Evolutionary conservation across 2,888 invertebrate genomes (phyloP).

Genomic region (Drosophila monieri): DNA sequence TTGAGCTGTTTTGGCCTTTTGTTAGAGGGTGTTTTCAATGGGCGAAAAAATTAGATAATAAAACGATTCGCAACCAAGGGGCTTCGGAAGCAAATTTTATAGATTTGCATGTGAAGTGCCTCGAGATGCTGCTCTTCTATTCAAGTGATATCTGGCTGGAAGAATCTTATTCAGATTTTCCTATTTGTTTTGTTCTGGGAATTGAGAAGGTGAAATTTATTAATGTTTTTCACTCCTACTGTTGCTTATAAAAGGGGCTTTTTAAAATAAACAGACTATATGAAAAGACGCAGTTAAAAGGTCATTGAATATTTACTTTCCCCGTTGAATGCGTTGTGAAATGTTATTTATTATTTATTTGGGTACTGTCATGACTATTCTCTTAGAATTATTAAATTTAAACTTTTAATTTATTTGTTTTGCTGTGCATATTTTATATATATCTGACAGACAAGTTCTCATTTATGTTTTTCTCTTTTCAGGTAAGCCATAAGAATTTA

Average conservation of each 20-base stretch:
- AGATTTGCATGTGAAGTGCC: constrained; percentile 9
- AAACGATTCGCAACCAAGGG: constrained; percentile 1
- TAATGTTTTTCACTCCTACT: constrained; percentile 15
- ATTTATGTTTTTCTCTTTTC: constrained; percentile 25
- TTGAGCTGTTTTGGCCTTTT: constrained; percentile 59
- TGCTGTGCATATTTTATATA: neutral
- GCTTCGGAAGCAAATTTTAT: neutral
- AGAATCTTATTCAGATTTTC: no score
- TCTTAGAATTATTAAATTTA: constrained; percentile 2
- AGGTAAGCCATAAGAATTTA: constrained; percentile 18
- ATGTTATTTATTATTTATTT: constrained; percentile 7
- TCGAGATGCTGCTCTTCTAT: neutral
- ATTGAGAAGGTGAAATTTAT: constrained; percentile 4
- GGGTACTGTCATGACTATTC: neutral
- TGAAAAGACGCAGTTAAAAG: neutral
- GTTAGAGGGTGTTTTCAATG: constrained; percentile 16
- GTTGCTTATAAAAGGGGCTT: constrained; percentile 10
- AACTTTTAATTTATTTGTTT: neutral
- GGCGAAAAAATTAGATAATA: constrained; percentile 24
- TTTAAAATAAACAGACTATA: constrained; percentile 3
- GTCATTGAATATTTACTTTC: neutral
- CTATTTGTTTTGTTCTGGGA: constrained; percentile 1
- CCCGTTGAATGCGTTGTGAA: neutral
- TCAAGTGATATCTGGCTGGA: constrained; percentile 1
- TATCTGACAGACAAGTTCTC: constrained; percentile 3